Conservation (phyloP, 2,888 invertebrate species). For the Scaptodrosophila latifasciaeformis region DNA sequence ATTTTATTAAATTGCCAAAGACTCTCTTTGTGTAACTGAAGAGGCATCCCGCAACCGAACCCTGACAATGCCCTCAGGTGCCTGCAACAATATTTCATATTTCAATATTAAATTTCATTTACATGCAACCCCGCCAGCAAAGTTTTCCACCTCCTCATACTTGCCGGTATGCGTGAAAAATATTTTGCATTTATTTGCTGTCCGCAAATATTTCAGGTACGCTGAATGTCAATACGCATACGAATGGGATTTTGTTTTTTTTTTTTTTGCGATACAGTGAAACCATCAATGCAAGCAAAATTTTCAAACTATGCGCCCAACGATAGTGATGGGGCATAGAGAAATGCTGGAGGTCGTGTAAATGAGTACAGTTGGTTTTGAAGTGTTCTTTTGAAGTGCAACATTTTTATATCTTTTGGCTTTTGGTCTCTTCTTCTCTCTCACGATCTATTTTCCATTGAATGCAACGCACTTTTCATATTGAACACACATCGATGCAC, state of each 20-base stretch:
- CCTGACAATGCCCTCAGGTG: constrained; percentile 7
- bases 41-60: not conserved
- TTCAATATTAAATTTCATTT: constrained; percentile 34
- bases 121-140: not conserved
- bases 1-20: constrained; percentile 26
- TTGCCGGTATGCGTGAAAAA: constrained; percentile 14
- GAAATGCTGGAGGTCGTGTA: not conserved
- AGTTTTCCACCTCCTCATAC: not conserved
- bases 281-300: constrained; percentile 35
- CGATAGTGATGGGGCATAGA: constrained; percentile 6
- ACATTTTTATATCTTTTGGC: no score
- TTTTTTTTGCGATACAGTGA: constrained; percentile 32
- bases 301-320: constrained; percentile 37
- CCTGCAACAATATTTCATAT: constrained; percentile 17
- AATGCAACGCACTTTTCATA: constrained; percentile 26
- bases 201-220: constrained; percentile 30
- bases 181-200: constrained; percentile 35
- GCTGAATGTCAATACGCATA: not conserved
- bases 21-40: not conserved
- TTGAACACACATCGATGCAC: constrained; percentile 51
- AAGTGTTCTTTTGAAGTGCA: no score
- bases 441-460: not conserved
- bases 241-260: constrained; percentile 4
- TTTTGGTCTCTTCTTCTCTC: no score
- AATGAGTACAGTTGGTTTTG: not conserved